phyloP scores from a whole-genome alignment of 2,888 invertebrate genomes.

The Mythimna pallens region DNA sequence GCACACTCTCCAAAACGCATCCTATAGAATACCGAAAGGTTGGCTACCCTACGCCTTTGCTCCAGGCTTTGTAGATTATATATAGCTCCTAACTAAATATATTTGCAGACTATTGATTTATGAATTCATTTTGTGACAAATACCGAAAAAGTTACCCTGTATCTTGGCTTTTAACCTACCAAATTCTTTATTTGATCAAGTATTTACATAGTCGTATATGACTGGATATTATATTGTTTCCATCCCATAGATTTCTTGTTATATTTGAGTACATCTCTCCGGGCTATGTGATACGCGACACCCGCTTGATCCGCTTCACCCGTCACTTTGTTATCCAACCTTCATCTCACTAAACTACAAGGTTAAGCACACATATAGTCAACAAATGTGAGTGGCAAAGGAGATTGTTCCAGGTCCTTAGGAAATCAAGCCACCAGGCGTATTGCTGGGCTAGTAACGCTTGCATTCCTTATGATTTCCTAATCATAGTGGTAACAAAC shows the following conservation, averaged over 20 bases:
- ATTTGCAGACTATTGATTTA: conserved; percentile 27
- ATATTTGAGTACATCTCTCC: conserved; percentile 45
- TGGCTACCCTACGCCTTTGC: too few relatives aligned
- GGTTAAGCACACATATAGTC: conserved; percentile 31
- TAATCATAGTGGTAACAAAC: too few relatives aligned
- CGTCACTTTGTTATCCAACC: conserved; percentile 62
- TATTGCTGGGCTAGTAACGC: too few relatives aligned
- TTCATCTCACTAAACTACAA: conserved; percentile 44
- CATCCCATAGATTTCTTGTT: conserved; percentile 38
- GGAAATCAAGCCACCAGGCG: too few relatives aligned
- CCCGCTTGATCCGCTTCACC: conserved; percentile 54
- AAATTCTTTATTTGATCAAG: conserved; percentile 17
- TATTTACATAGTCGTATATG: conserved; percentile 11
- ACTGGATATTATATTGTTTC: conserved; percentile 33
- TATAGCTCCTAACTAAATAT: background rate
- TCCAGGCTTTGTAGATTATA: background rate
- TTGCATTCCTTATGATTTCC: too few relatives aligned
- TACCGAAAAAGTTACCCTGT: background rate
- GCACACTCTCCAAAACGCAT: too few relatives aligned
- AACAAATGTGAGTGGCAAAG: conserved; percentile 37
- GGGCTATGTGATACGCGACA: conserved; percentile 62
- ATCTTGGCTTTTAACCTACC: conserved; percentile 8
- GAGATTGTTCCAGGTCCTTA: too few relatives aligned
- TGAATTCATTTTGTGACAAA: conserved; percentile 19
- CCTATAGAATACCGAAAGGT: too few relatives aligned